phyloP scores from a whole-genome alignment of 2,797 vertebrate species.

The Micromesistius poutassou region DNA sequence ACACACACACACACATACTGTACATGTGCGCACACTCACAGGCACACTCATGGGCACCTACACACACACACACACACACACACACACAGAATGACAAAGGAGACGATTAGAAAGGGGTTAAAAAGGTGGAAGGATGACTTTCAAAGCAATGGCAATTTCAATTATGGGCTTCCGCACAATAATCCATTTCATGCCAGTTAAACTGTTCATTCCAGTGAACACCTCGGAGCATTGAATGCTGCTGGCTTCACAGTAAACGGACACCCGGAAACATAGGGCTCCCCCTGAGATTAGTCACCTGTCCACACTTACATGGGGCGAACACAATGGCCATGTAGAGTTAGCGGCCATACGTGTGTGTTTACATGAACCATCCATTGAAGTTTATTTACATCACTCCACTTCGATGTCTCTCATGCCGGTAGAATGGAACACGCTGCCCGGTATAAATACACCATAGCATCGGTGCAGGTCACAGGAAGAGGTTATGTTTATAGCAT shows the following conservation, averaged over 20 bases:
- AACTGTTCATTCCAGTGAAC: background rate
- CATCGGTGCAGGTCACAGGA: background rate
- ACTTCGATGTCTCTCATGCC: background rate
- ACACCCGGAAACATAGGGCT: background rate
- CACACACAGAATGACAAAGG: slow-evolving; percentile 13
- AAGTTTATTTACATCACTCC: background rate
- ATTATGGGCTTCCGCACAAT: background rate
- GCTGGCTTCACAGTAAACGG: background rate
- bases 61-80: slow-evolving; percentile 29
- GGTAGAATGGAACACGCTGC: background rate
- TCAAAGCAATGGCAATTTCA: background rate
- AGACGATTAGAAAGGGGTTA: slow-evolving; percentile 4
- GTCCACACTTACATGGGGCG: background rate
- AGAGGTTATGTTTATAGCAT: background rate
- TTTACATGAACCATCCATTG: background rate
- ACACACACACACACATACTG: slow-evolving; percentile 18
- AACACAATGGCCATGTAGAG: background rate
- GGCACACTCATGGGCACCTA: background rate
- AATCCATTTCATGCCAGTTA: background rate
- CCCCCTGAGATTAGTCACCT: background rate
- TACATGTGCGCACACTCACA: background rate
- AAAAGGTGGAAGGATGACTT: slow-evolving; percentile 4
- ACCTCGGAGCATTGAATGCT: background rate
- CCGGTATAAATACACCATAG: background rate
- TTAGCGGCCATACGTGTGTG: background rate